Percentiles rank a stretch among this genome's conserved stretches.
These are phyloP conservation scores for Threskiornis aethiopicus DNA, from an alignment of 2,797 vertebrate genomes.

Conservation along the genomic window DNA sequence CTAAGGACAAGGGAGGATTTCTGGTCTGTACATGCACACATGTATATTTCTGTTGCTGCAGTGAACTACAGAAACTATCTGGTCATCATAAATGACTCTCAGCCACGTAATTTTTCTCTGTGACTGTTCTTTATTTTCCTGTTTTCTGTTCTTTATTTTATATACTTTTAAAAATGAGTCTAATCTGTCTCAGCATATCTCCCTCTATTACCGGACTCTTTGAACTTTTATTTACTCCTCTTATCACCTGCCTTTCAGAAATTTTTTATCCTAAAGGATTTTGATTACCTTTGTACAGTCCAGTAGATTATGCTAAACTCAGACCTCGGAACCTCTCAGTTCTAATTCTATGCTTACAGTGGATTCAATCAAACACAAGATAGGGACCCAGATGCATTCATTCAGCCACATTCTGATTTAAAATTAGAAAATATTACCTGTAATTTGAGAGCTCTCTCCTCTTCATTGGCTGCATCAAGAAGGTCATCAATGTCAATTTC, in stretches of 20 bases:
- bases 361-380: not conserved
- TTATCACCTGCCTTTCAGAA: not conserved
- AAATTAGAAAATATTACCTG: slow-evolving; percentile 78
- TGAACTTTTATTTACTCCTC: not conserved
- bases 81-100: not conserved
- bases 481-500: slow-evolving; percentile 98
- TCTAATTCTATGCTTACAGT: not conserved
- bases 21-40: not conserved
- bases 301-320: not conserved
- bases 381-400: not conserved
- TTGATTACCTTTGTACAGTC: not conserved
- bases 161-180: not conserved
- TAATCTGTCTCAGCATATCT: not conserved
- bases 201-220: not conserved
- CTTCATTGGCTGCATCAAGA: slow-evolving; percentile 91
- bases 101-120: not conserved
- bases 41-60: not conserved
- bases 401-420: not conserved
- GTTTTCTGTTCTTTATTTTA: not conserved
- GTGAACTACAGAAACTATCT: not conserved
- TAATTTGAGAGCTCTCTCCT: slow-evolving; percentile 91
- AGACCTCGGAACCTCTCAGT: not conserved
- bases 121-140: not conserved
- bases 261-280: not conserved
- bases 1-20: not conserved